Base-by-base conservation (phyloP, 2,888 invertebrate genomes). In the Melanostoma scalare region DNA sequence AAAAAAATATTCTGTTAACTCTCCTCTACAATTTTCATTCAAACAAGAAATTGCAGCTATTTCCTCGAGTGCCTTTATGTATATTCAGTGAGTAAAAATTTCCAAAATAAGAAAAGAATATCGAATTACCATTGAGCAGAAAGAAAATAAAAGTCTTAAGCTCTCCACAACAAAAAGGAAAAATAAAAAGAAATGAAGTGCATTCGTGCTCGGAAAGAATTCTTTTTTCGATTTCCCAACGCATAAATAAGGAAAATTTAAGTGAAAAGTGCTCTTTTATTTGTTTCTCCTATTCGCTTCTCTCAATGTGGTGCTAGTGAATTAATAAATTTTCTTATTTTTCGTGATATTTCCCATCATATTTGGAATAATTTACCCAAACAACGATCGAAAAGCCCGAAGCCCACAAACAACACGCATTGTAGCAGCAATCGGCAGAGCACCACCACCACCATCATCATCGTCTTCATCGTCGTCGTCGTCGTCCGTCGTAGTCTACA, bases 341-440 rank as follows among this genome's bases (percentile, higher is more conserved):
- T 48, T 76, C 42, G 38, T 50, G 46, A 50, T 56, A 56, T 69
- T 72, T 40, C 40, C 52, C 67, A 50, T 75, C 58, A 77, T 58
- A 73, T 82, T 82, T 78, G 78, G 78, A 82, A 77, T 82, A 74
- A 82, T 74, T 82, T 78, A 82, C 58, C 52, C 67, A 76, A 77
- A n/a, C 52, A 61, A 38, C 72, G 36, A 31, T 50, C 60, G 50
- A 50, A n/a, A 46, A 65, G 44, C 46, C 52, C 65, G 40, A 67
- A 81, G 48, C 48, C 63, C 50, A 42, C 56, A 71, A 77, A 55
- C 65, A 67, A 67, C 50, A 72, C 76, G 67, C 60, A 61, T 65
- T 42, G 48, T 6, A 75, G 63, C 40, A 46, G 44, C 48, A 61
- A 74, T 60, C 42, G 50, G 38, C 46, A 58, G 38, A 46, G 35